Evolutionary conservation across 1,140 invertebrate species (phyloP).

Genomic region (Drosophila seguyi): DNA sequence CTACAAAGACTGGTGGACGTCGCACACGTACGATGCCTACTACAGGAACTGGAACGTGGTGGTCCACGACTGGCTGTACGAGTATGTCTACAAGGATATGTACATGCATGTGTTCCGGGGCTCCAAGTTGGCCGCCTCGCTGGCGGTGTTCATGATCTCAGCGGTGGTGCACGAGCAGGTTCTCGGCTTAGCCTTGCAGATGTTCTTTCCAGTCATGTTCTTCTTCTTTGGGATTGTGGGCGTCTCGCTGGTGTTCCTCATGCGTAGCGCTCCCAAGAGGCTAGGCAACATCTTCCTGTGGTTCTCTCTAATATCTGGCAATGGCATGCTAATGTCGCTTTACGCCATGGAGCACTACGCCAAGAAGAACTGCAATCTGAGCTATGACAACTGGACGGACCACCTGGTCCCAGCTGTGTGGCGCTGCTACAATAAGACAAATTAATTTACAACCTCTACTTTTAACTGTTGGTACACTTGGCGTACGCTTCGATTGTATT

Average conservation of each 20-base stretch:
- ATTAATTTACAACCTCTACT: slow-evolving; percentile 27
- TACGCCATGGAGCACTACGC: slow-evolving; percentile 96
- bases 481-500: slow-evolving; percentile 67
- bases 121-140: slow-evolving; percentile 86
- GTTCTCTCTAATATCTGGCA: slow-evolving; percentile 91
- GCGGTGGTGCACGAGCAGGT: slow-evolving; percentile 95
- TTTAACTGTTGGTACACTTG: slow-evolving; percentile 60
- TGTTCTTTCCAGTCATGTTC: slow-evolving; percentile 95
- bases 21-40: slow-evolving; percentile 91
- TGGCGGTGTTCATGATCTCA: slow-evolving; percentile 88
- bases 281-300: slow-evolving; percentile 93
- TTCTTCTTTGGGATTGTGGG: slow-evolving; percentile 89
- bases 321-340: slow-evolving; percentile 90
- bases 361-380: slow-evolving; percentile 89
- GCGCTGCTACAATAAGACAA: slow-evolving; percentile 85
- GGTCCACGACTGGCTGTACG: slow-evolving; percentile 97
- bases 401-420: slow-evolving; percentile 84
- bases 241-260: slow-evolving; percentile 87
- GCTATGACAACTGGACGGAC: slow-evolving; percentile 53
- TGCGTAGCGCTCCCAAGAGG: slow-evolving; percentile 86
- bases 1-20: slow-evolving; percentile 99
- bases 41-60: slow-evolving; percentile 98
- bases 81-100: slow-evolving; percentile 96
- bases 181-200: slow-evolving; percentile 90
- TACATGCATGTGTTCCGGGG: slow-evolving; percentile 87